Evolutionary conservation across 2,113 vertebrate genomes (phyloP).

Genomic region (Miniopterus natalensis): DNA sequence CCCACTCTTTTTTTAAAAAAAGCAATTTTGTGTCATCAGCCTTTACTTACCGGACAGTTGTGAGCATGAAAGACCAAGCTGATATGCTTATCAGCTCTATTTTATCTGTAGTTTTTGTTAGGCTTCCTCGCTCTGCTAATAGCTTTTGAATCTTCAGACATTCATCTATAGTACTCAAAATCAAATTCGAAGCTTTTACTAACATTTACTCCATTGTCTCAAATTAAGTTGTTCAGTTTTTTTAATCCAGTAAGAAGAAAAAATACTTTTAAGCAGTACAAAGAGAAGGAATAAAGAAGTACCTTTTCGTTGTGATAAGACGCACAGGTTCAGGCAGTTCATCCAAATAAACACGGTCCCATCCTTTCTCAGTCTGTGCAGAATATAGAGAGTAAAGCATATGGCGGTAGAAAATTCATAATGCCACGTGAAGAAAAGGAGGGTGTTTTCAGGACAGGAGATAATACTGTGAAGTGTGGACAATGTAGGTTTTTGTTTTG

Average conservation of each 20-base stretch:
- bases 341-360: background rate
- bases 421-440: background rate
- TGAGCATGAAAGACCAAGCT: background rate
- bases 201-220: background rate
- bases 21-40: background rate
- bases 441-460: background rate
- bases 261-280: background rate
- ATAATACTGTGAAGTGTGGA: background rate
- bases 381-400: background rate
- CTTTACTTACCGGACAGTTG: background rate
- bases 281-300: background rate
- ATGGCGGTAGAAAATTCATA: background rate
- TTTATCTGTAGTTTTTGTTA: background rate
- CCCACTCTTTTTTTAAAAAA: background rate
- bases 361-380: background rate
- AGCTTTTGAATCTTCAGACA: background rate
- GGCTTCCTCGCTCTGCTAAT: background rate
- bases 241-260: background rate
- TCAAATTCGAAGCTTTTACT: conserved; percentile 44
- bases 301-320: background rate
- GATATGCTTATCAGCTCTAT: background rate
- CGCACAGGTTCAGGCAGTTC: background rate
- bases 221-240: conserved; percentile 9
- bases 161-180: background rate
- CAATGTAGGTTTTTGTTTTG: background rate